phyloP scores from a whole-genome alignment of 2,797 vertebrate genomes.

The Lacerta agilis region DNA sequence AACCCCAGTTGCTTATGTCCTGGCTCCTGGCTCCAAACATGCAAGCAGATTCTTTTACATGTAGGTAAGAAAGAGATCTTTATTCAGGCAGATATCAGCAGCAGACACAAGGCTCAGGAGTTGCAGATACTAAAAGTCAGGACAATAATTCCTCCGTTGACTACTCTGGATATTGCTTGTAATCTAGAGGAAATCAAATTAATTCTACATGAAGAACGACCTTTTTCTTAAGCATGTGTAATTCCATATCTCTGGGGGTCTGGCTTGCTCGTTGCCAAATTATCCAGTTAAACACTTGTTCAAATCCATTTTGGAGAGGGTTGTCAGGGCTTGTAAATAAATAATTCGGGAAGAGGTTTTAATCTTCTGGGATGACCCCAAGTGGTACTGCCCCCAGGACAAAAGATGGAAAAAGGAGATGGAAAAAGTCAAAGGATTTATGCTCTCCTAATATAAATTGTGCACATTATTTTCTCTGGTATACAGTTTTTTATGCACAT shows the following conservation, averaged over 20 bases:
- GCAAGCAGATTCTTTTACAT: too few relatives aligned
- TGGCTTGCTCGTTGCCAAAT: slow-evolving; percentile 61
- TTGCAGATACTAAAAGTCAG: slow-evolving; percentile 33
- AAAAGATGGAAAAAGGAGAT: slow-evolving; percentile 4
- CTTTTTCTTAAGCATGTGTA: slow-evolving; percentile 51
- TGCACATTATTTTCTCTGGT: too few relatives aligned
- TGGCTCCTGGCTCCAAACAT: too few relatives aligned
- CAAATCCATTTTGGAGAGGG: slow-evolving; percentile 63
- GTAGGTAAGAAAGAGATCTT: too few relatives aligned
- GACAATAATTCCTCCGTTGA: slow-evolving; percentile 64
- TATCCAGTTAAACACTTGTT: slow-evolving; percentile 63
- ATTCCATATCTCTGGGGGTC: slow-evolving; percentile 61
- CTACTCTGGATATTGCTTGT: slow-evolving; percentile 50
- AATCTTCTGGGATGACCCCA: slow-evolving; percentile 18
- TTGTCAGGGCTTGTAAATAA: slow-evolving; percentile 64
- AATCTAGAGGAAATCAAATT: slow-evolving; percentile 72
- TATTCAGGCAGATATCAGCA: too few relatives aligned
- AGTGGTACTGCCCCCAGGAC: not conserved
- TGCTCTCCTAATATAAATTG: too few relatives aligned
- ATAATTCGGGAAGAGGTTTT: slow-evolving; percentile 52
- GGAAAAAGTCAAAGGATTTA: not conserved
- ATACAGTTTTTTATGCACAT: too few relatives aligned
- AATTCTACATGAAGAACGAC: slow-evolving; percentile 62
- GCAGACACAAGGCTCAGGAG: too few relatives aligned
- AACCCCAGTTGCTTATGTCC: too few relatives aligned